Base-by-base conservation (phyloP, 2,888 invertebrate species). In the Serripes groenlandicus region DNA sequence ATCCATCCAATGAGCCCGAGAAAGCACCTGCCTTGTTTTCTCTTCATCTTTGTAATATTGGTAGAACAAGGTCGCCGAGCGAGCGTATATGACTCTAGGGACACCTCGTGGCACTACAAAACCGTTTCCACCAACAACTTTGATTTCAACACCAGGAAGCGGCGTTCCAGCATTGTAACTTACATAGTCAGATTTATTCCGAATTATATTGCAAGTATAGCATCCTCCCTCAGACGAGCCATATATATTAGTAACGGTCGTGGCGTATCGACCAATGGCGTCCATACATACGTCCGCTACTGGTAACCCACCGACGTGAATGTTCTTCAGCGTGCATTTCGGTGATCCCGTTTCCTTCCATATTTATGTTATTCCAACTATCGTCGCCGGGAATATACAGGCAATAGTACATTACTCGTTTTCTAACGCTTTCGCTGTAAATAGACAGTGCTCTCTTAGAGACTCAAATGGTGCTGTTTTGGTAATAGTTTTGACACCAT, bases 211-310 rank as follows among this genome's bases (percentile, higher is more conserved):
- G 7, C 42, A 26, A 34, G 76, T 49, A 7, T 62, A 70, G 30
- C n/a, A 37, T 34, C 69, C 83, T 1, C 60, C 73, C n/a, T 83
- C 83, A 3, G 79, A 54, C 1, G 76, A 78, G 0, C 83, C 83
- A 32, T 79, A 83, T 3, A 32, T 9, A 26, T 68, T 56, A 3
- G 79, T 83, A 9, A 83, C 56, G 15, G 18, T 30, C n/a, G 35
- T 60, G 2, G 75, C 42, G 2, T 71, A 52, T 60, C 37, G 23
- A 32, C 83, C 76, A 28, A 83, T 69, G 3, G 72, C 78, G 9
- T 70, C 60, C 75, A 76, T 75, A 21, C 78, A 79, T 15, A 64
- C 69, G 3, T 71, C 32, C 9, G 78, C 68, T 15, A 75, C 42
- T 15, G 83, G 79, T 18, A 76, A 62, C 0, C 78, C 79, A 11